Percentiles rank a stretch among this genome's conserved stretches.
Evolutionary conservation across 2,113 vertebrate species (phyloP).

Genomic region (Centrocercus urophasianus): DNA sequence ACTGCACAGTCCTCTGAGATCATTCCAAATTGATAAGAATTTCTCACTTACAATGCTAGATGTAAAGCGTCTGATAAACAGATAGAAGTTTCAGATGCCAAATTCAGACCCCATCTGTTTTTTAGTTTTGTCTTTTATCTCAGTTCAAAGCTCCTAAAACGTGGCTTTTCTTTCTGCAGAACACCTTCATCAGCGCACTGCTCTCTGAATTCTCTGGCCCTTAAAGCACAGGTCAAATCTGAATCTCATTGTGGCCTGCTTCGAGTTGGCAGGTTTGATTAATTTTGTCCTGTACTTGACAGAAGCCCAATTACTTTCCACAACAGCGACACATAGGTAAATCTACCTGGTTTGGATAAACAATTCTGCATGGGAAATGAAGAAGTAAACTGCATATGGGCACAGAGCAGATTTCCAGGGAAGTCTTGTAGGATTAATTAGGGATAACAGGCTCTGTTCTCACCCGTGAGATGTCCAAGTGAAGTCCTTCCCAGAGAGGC

Average conservation of each 20-base stretch:
- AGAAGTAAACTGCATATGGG: background rate
- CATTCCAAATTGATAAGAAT: background rate
- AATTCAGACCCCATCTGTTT: background rate
- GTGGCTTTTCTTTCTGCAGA: background rate
- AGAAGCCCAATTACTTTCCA: constrained; percentile 30
- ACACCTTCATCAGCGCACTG: background rate
- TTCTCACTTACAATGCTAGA: background rate
- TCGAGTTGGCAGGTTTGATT: constrained; percentile 12
- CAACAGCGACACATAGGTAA: background rate
- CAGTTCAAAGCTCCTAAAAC: background rate
- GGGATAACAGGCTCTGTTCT: background rate
- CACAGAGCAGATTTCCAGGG: background rate
- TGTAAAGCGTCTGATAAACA: constrained; percentile 10
- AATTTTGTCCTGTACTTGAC: background rate
- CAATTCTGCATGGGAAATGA: background rate
- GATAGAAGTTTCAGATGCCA: background rate
- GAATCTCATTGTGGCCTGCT: constrained; percentile 4
- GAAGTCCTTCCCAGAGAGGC: too few relatives aligned
- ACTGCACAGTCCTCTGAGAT: background rate
- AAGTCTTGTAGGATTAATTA: background rate
- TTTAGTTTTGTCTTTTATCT: background rate
- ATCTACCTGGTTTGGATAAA: constrained; percentile 3
- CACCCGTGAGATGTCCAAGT: background rate
- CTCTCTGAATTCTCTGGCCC: background rate
- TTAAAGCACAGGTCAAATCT: background rate